Conservation (phyloP, 2,113 vertebrate genomes). For the Antechinus stuartii region DNA sequence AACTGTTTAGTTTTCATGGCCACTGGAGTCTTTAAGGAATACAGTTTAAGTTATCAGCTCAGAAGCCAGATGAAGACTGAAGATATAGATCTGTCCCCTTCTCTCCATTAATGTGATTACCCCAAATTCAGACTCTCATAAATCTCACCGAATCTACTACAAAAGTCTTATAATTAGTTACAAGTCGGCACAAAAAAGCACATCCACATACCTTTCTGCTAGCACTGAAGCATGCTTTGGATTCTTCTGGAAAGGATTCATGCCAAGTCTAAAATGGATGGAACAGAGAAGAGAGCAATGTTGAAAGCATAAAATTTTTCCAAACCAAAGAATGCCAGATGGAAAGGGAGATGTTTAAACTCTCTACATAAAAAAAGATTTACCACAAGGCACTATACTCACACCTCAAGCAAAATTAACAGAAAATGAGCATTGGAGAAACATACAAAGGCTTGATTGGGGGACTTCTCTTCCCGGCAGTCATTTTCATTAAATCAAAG, state of each 20-base stretch:
- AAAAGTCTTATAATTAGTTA: neutral
- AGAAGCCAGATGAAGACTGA: neutral
- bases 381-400: neutral
- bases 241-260: constrained; percentile 92
- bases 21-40: neutral
- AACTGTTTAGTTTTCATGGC: neutral
- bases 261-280: constrained; percentile 84
- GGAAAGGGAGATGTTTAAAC: accelerated
- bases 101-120: neutral
- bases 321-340: accelerated
- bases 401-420: neutral
- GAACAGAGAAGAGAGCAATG: neutral
- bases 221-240: constrained; percentile 90
- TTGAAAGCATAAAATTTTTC: neutral
- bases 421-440: neutral
- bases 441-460: constrained; percentile 90
- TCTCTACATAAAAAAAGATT: neutral
- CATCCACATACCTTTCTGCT: constrained; percentile 86
- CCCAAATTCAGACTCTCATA: neutral
- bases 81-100: neutral
- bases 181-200: neutral
- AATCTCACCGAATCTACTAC: neutral
- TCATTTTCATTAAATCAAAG: constrained; percentile 92
- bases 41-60: neutral
- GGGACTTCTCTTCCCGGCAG: constrained; percentile 90